Evolutionary conservation across 1,140 invertebrate species (phyloP).

Genomic region (Drosophila grimshawi): DNA sequence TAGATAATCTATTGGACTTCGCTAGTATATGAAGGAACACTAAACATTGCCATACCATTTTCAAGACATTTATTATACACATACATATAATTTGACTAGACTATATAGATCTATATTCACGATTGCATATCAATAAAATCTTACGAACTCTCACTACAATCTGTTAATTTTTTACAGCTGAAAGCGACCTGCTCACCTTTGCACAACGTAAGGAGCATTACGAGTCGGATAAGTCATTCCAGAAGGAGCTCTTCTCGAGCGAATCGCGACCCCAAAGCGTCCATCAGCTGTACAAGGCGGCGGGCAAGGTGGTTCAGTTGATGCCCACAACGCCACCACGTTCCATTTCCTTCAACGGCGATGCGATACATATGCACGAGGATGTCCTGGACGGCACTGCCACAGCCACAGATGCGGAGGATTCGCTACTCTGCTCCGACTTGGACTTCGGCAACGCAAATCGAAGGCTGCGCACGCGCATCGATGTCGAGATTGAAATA

Average conservation of each 20-base stretch:
- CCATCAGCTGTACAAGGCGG: slow-evolving; percentile 90
- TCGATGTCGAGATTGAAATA: slow-evolving; percentile 94
- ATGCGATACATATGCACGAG: slow-evolving; percentile 21
- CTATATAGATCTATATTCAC: too few species aligned
- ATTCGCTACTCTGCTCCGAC: slow-evolving; percentile 89
- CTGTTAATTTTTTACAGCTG: slow-evolving; percentile 87
- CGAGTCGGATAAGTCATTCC: slow-evolving; percentile 87
- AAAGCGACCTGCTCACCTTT: slow-evolving; percentile 93
- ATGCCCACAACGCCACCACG: slow-evolving; percentile 66
- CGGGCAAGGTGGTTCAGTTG: slow-evolving; percentile 86
- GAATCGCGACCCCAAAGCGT: slow-evolving; percentile 87
- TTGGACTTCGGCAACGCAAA: slow-evolving; percentile 90
- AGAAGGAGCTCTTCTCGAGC: slow-evolving; percentile 89
- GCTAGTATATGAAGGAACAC: too few species aligned
- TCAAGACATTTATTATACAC: too few species aligned
- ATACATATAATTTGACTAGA: too few species aligned
- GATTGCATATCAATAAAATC: too few species aligned
- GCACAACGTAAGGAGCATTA: slow-evolving; percentile 90
- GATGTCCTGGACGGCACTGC: slow-evolving; percentile 51
- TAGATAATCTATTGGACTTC: too few species aligned
- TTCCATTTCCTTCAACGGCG: slow-evolving; percentile 68
- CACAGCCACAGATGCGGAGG: slow-evolving; percentile 42
- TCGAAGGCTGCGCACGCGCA: slow-evolving; percentile 88
- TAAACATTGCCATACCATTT: too few species aligned
- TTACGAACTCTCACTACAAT: too few species aligned